Percentiles rank a stretch among this genome's conserved stretches.
Conservation (phyloP, 1,140 invertebrate species). For the Cotesia vestalis region DNA sequence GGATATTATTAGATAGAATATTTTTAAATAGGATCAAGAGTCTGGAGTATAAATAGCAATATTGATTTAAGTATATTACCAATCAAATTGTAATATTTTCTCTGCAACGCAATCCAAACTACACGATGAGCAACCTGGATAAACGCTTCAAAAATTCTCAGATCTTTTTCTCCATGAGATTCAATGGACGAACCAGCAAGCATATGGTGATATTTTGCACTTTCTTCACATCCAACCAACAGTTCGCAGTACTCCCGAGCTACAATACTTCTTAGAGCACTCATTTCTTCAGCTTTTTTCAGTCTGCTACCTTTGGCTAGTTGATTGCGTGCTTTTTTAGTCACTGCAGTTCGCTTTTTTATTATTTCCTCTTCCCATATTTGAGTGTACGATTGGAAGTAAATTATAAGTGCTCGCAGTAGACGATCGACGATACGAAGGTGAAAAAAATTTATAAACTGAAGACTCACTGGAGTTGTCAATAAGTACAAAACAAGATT, state of each 20-base stretch:
- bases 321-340: conserved; percentile 69
- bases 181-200: conserved; percentile 60
- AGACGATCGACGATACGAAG: conserved; percentile 69
- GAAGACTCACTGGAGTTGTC: conserved; percentile 63
- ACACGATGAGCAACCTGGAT: conserved; percentile 69
- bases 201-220: conserved; percentile 69
- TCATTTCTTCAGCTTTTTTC: conserved; percentile 67
- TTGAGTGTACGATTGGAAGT: conserved; percentile 71
- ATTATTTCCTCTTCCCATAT: conserved; percentile 67
- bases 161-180: conserved; percentile 70
- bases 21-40: too few species aligned
- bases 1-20: too few species aligned
- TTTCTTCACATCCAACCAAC: conserved; percentile 66
- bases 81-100: conserved; percentile 69
- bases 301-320: conserved; percentile 66
- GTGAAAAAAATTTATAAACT: conserved; percentile 71
- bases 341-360: conserved; percentile 65
- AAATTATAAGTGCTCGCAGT: conserved; percentile 70
- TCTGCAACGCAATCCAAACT: conserved; percentile 71
- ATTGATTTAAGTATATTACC: conserved; percentile 50
- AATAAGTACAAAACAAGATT: conserved; percentile 71
- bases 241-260: conserved; percentile 71
- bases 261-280: conserved; percentile 68
- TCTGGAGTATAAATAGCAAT: neutral
- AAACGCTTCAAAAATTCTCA: conserved; percentile 69